Evolutionary conservation across 2,113 vertebrate species (phyloP), one percentile per base, ranked within the genome.

Genomic region (Tragelaphus scriptus): DNA sequence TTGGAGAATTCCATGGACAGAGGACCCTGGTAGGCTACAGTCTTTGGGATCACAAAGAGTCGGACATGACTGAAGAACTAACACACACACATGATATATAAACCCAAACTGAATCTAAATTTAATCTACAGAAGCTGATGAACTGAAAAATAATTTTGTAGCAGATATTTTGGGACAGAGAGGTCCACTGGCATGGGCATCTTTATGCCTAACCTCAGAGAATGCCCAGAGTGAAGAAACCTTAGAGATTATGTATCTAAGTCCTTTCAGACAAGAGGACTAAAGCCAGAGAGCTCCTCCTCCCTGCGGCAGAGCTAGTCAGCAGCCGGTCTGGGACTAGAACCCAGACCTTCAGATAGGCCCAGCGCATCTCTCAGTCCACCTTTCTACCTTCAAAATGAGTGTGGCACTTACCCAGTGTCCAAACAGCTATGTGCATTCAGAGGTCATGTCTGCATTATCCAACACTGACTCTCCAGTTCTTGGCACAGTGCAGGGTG

Each of bases 31-130:
- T 71, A 71, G 68, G n/a, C n/a, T 40, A 23, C 36, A 25, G n/a
- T 75, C 68, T 36, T 75, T 75, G 36, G 36, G 10, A 5, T 75
- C n/a, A 75, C 5, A 75, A 75, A 75, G n/a, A 75, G 36, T 40
- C 0, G 0, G 36, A 75, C 10, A 40, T 0, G 0, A 75, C n/a
- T 75, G 68, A 75, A 10, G 19, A 1, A 40, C 5, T 40, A 12
- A 40, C n/a, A 23, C n/a, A 12, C n/a, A 71, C 68, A 75, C 44
- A 49, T 5, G 40, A 44, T n/a, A 56, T 21, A 40, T 2, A 80
- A 5, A 68, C 10, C 19, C 5, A 84, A 68, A 59, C 7, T 15
- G 55, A 75, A 86, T 49, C 51, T 95, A 63, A 92, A 59, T 53
- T 44, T 92, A 2, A 47, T 77, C 55, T 88, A 30, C 28, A 85